Percentiles rank a stretch among this genome's conserved stretches.
Evolutionary conservation across 2,113 vertebrate genomes (phyloP).

Genomic region (Kobus ellipsiprymnus): DNA sequence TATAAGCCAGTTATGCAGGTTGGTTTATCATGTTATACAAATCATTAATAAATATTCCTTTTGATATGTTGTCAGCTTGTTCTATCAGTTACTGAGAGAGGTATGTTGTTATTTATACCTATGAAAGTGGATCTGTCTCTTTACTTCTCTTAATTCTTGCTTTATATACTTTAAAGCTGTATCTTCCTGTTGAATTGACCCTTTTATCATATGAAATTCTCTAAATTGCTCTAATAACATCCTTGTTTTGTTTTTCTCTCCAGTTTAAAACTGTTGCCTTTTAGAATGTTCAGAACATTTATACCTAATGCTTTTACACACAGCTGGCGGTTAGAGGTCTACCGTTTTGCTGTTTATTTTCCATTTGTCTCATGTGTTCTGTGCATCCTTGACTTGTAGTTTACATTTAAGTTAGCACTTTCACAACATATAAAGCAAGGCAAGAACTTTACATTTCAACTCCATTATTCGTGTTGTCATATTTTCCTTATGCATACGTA

Average conservation of each 20-base stretch:
- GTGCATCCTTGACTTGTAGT: not conserved
- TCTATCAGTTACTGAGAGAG: not conserved
- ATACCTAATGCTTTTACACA: not conserved
- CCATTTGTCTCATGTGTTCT: not conserved
- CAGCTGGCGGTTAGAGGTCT: not conserved
- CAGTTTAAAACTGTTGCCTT: not conserved
- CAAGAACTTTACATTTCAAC: not conserved
- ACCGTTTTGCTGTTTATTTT: not conserved
- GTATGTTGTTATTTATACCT: not conserved
- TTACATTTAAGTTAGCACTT: not conserved
- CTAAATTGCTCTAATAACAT: not conserved
- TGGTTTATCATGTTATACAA: not conserved
- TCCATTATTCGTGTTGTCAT: not conserved
- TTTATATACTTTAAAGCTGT: not conserved
- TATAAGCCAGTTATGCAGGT: not conserved
- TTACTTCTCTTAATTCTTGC: not conserved
- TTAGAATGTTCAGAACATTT: not conserved
- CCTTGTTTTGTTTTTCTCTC: slow-evolving; percentile 10
- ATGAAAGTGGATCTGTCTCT: not conserved
- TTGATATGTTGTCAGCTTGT: not conserved
- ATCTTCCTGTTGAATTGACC: not conserved
- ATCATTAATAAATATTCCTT: not conserved
- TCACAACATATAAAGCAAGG: not conserved
- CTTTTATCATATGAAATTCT: not conserved
- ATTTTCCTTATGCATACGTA: not conserved